A percentile compares a stretch with the other conserved stretches of the same genome.
Evolutionary conservation across 2,888 invertebrate genomes (phyloP).

Genomic region (Yponomeuta evonymella): DNA sequence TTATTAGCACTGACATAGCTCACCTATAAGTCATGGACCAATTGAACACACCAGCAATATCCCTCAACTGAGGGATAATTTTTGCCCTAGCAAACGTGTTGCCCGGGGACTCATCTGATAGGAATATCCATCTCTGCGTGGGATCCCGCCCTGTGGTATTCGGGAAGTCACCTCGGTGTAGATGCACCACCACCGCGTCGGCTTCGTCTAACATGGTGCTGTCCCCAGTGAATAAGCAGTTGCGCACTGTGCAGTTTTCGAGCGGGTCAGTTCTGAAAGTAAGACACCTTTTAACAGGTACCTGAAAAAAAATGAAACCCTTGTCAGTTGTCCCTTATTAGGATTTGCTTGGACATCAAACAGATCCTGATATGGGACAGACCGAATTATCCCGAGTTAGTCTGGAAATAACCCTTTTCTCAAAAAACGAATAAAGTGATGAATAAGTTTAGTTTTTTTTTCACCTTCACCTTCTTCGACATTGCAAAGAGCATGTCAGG

Average conservation of each 20-base stretch:
- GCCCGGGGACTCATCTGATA: constrained; percentile 81
- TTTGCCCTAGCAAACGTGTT: constrained; percentile 70
- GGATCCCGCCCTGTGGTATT: constrained; percentile 35
- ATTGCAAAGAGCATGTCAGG: too few relatives aligned
- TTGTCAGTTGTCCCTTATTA: too few relatives aligned
- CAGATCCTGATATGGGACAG: too few relatives aligned
- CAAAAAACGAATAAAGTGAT: too few relatives aligned
- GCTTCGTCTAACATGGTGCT: constrained; percentile 61
- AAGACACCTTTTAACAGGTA: constrained; percentile 16
- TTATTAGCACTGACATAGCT: constrained; percentile 19
- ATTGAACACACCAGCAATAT: constrained; percentile 79
- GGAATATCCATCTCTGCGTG: constrained; percentile 81
- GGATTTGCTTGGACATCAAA: too few relatives aligned
- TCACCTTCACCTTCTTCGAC: too few relatives aligned
- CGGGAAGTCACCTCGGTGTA: constrained; percentile 62
- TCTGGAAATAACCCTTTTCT: too few relatives aligned
- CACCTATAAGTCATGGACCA: constrained; percentile 83
- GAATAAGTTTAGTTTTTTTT: too few relatives aligned
- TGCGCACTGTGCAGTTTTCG: constrained; percentile 75
- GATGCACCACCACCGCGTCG: constrained; percentile 77
- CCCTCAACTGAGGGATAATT: constrained; percentile 39
- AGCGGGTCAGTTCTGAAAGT: constrained; percentile 71
- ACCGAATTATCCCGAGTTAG: too few relatives aligned
- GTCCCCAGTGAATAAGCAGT: constrained; percentile 78
- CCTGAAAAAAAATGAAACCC: too few relatives aligned